Percentiles rank a stretch among this genome's conserved stretches.
Conservation (phyloP, 2,797 vertebrate genomes). For the Denticeps clupeoides region DNA sequence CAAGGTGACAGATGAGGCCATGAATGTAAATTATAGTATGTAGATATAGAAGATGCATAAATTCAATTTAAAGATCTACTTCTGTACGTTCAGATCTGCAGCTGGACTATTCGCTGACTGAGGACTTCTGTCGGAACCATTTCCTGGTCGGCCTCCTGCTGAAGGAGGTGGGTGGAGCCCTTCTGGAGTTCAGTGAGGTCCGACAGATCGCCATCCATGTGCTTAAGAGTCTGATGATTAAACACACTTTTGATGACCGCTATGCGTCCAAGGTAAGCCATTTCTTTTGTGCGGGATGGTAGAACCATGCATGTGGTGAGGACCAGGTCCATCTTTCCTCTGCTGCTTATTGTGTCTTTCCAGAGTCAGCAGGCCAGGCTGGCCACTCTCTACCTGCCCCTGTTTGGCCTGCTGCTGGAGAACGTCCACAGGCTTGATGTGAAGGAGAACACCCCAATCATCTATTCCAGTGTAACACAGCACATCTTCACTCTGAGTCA, state of each 20-base stretch:
- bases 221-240: constrained; percentile 91
- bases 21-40: too few species aligned
- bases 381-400: constrained; percentile 86
- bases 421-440: constrained; percentile 83
- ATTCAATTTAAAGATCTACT: too few species aligned
- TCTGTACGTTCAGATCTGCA: constrained; percentile 88
- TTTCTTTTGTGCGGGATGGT: background rate
- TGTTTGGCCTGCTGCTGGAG: constrained; percentile 92
- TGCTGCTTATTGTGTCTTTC: constrained; percentile 24
- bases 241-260: constrained; percentile 91
- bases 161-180: constrained; percentile 80
- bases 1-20: constrained; percentile 68
- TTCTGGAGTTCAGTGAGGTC: constrained; percentile 84
- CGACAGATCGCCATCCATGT: constrained; percentile 83
- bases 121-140: constrained; percentile 96
- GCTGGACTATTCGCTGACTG: constrained; percentile 86
- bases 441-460: constrained; percentile 67
- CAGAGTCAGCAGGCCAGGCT: constrained; percentile 90
- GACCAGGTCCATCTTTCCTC: background rate
- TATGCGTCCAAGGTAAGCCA: constrained; percentile 74
- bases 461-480: constrained; percentile 29
- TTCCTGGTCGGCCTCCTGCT: constrained; percentile 88
- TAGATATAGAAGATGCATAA: too few species aligned
- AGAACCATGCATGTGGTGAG: background rate
- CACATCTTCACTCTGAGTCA: background rate